Evolutionary conservation across 2,888 invertebrate species (phyloP), one percentile per base, ranked within the genome.

Genomic region (Xanthorhoe designata): DNA sequence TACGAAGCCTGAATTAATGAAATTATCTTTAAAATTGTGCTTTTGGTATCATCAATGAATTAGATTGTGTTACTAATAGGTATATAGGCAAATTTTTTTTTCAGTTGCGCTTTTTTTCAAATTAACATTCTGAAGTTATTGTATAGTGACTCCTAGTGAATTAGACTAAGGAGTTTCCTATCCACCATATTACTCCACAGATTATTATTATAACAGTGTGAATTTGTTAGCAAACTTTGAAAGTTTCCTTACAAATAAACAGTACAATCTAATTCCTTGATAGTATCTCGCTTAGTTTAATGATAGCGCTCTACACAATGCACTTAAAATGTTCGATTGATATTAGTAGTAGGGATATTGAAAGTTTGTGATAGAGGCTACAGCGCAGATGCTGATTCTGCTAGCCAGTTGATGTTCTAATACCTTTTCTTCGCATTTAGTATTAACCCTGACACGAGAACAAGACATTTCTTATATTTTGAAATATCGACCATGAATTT

Each of bases 371-470:
- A 84, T 85, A 84, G 79, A 78, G 73, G 79, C 74, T 79, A 78
- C 72, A 74, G 51, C 73, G 63, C 72, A 70, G 70, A 74, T 35
- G 35, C 70, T 68, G 61, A 65, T 75, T 70, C 45, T 66, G 66
- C 64, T 70, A 65, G 69, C 69, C 77, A 68, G 65, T 70, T 73
- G 73, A 69, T 72, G 70, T 75, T 47, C 17, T 32, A 1, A 47
- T 47, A 47, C 73, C 71, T 67, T 78, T 79, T 82, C 77, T 76
- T 81, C 83, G 86, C 87, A 88, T 88, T 87, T 88, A 88, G 84
- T 84, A 81, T 81, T 79, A 72, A 70, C 67, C 75, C 78, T 80
- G 85, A 78, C 79, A 73, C 78, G 83, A 77, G 83, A 80, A 78
- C 76, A 72, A 73, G 73, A 70, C 68, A 68, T 17, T 35, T 55